A percentile compares a stretch with the other conserved stretches of the same genome.
These are phyloP conservation scores for human (Homo sapiens) DNA, from an alignment of 2,113 vertebrate species.

Conservation along the genomic window DNA sequence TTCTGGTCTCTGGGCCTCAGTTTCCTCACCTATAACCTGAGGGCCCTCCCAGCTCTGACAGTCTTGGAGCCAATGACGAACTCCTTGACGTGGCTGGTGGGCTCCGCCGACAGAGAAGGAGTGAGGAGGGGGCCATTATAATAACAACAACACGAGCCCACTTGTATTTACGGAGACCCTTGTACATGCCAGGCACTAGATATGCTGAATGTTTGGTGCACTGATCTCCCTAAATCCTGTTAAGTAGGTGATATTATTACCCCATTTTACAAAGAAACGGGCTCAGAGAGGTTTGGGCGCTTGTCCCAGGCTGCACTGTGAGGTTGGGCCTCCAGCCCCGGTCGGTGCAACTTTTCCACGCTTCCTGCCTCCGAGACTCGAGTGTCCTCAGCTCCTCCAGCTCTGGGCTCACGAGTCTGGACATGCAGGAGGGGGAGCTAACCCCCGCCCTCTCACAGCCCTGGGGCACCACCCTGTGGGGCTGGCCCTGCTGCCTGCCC, in stretches of 20 bases:
- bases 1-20: not conserved
- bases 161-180: not conserved
- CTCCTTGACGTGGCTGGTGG: accelerated
- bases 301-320: accelerated
- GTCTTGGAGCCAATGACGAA: not conserved
- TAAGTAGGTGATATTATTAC: not conserved
- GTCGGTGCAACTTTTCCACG: not conserved
- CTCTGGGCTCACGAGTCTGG: not conserved
- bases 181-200: not conserved
- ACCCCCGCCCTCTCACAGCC: not conserved
- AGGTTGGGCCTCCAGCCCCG: too few species aligned
- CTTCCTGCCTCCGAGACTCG: not conserved
- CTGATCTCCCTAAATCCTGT: not conserved
- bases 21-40: not conserved
- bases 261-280: not conserved
- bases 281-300: not conserved
- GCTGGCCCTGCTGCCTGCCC: not conserved
- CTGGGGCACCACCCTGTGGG: not conserved
- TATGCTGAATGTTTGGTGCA: not conserved
- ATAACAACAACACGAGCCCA: not conserved
- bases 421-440: not conserved
- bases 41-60: not conserved
- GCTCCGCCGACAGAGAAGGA: not conserved
- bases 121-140: too few species aligned
- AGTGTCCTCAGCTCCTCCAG: not conserved